A percentile compares a stretch with the other conserved stretches of the same genome.
Conservation (phyloP, 2,888 invertebrate species). For the Axea sp. region DNA sequence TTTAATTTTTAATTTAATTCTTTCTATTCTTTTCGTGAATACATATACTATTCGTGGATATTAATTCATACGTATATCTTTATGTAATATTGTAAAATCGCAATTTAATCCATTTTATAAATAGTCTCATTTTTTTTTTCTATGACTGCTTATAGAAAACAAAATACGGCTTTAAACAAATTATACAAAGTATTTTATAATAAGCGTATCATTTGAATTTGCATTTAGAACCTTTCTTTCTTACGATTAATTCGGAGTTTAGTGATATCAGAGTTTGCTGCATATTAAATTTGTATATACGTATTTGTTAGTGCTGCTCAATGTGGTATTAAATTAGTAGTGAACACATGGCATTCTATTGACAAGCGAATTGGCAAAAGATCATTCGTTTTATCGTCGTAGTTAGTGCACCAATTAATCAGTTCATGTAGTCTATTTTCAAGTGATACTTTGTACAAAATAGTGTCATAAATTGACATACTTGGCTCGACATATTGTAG, state of each 20-base stretch:
- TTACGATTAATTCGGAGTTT: conserved; percentile 63
- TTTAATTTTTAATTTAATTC: conserved; percentile 15
- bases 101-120: conserved; percentile 55
- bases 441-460: conserved; percentile 8
- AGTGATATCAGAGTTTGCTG: conserved; percentile 59
- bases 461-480: conserved; percentile 10
- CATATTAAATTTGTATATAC: conserved; percentile 57
- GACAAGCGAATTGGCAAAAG: conserved; percentile 50
- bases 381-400: too few species aligned
- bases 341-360: conserved; percentile 62
- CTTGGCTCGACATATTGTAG: conserved; percentile 48
- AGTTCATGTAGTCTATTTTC: not conserved
- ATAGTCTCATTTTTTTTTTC: conserved; percentile 50
- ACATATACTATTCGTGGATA: conserved; percentile 36
- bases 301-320: conserved; percentile 62
- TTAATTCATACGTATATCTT: conserved; percentile 53
- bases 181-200: conserved; percentile 55
- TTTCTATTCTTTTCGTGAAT: conserved; percentile 42
- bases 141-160: conserved; percentile 50
- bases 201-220: conserved; percentile 62
- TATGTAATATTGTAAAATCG: conserved; percentile 52
- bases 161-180: conserved; percentile 49
- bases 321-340: conserved; percentile 61
- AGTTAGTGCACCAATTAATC: too few species aligned
- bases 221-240: conserved; percentile 64